Base-by-base conservation (phyloP, 2,797 vertebrate genomes). In the Austrolebias charrua region DNA sequence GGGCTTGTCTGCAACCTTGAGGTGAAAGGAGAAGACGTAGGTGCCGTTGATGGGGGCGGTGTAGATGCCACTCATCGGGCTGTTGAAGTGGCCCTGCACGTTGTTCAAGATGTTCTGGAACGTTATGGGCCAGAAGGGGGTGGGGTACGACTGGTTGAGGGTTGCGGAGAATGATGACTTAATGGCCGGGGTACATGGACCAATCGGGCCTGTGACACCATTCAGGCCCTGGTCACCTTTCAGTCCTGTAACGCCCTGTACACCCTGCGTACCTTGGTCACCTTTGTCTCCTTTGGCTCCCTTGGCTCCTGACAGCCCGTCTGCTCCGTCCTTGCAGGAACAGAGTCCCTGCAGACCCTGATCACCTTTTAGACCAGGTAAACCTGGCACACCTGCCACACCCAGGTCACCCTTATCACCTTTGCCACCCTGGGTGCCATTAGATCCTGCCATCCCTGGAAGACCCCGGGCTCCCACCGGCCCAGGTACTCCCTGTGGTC, bases 1-100 rank as follows among this genome's bases (percentile, higher is more conserved):
- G 0, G 19, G 3, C 50, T 28, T 86, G 0, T 1, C 1, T 0
- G 11, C 50, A 3, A 77, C 74, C 0, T 72, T 51, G n/a, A 91
- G 58, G 73, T 88, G 40, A 78, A 80, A 91, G 72, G 50, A 79
- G 63, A 94, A 92, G 63, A 89, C 12, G 10, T 93, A 93, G 15
- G 90, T 92, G 55, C 92, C 92, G 1, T 92, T 91, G 42, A 88
- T 15, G 0, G 91, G 91, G 0, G 91, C 91, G 0, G 0, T 76
- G 86, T 90, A 94, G 0, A 88, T 60, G 0, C 92, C 86, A 0
- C 0, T 42, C 0, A 0, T 0, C 0, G 76, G 67, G 50, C 86
- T 16, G 11, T 87, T 16, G 11, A 80, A 93, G 77, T 91, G 66
- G 0, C 24, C 19, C 43, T 80, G 78, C 13, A 0, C 0, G 50